These are phyloP conservation scores for Epizoanthus ramosus DNA, from an alignment of 92 coral and sea anemone genomes.

Conservation along the genomic window DNA sequence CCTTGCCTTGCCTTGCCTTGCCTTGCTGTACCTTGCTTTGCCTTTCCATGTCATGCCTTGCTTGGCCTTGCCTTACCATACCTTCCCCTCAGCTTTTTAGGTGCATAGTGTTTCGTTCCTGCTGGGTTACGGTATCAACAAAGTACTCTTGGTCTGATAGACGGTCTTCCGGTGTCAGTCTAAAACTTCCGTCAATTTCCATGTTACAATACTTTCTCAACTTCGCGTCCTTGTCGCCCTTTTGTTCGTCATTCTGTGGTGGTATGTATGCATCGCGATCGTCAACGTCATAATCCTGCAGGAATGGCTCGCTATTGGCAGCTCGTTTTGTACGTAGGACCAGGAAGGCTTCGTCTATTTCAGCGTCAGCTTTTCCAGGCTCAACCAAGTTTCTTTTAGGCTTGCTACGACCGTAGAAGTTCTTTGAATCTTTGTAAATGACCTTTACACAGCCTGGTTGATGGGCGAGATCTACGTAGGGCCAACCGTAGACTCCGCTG, in stretches of 20 bases:
- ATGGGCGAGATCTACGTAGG: constrained; percentile 54
- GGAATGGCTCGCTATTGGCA: no score
- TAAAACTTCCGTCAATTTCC: constrained; percentile 18
- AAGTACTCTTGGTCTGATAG: no score
- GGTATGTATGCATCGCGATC: background rate
- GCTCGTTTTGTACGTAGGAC: background rate
- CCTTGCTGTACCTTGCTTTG: no score
- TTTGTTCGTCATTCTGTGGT: background rate
- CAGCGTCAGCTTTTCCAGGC: background rate
- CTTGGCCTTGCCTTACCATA: no score
- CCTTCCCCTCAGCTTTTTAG: no score
- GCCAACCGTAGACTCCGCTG: constrained; percentile 40
- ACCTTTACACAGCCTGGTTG: constrained; percentile 72
- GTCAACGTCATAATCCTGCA: background rate
- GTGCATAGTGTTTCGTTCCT: no score
- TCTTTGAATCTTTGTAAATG: constrained; percentile 38
- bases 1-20: no score
- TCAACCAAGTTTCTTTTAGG: background rate
- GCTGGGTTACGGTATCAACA: no score
- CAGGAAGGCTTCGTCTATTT: no score
- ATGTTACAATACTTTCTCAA: constrained; percentile 25
- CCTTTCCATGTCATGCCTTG: no score
- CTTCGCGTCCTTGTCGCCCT: background rate
- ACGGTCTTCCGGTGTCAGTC: background rate
- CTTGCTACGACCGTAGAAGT: constrained; percentile 11